phyloP scores from a whole-genome alignment of 2,113 vertebrate species.

The Perca flavescens region DNA sequence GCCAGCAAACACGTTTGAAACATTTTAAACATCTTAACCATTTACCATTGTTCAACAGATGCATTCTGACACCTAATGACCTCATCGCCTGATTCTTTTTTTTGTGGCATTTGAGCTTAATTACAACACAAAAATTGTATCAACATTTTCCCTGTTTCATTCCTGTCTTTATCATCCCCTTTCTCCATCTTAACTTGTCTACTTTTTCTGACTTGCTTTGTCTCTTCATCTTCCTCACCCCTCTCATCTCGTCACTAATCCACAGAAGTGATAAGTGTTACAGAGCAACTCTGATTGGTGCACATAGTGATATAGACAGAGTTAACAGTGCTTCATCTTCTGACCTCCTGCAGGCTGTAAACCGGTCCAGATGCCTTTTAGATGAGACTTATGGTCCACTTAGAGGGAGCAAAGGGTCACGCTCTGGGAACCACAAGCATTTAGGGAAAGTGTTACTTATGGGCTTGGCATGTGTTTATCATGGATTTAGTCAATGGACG shows the following conservation, averaged over 20 bases:
- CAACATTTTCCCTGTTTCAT: conserved; percentile 4
- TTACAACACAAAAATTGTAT: conserved; percentile 2
- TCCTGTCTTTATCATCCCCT: background rate
- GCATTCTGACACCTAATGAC: background rate
- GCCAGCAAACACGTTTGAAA: conserved; percentile 25
- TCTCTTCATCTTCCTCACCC: background rate
- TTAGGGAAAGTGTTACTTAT: conserved; percentile 64
- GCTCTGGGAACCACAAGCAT: conserved; percentile 42
- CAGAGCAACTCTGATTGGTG: conserved; percentile 36
- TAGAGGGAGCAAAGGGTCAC: conserved; percentile 65
- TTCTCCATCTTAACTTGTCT: background rate
- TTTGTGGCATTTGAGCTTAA: conserved; percentile 11
- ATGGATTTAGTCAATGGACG: conserved; percentile 62
- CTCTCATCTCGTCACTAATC: conserved; percentile 30
- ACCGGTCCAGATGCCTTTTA: conserved; percentile 58
- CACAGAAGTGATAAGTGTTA: conserved; percentile 15
- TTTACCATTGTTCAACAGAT: background rate
- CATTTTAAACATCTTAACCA: background rate
- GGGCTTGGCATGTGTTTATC: conserved; percentile 64
- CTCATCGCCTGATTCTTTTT: background rate
- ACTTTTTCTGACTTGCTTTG: background rate
- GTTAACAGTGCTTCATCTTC: conserved; percentile 38
- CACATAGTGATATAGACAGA: conserved; percentile 10
- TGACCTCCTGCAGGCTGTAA: conserved; percentile 37
- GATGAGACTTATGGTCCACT: conserved; percentile 73